phyloP scores from a whole-genome alignment of 2,797 vertebrate genomes.

The Pseudomugil tenellus region DNA sequence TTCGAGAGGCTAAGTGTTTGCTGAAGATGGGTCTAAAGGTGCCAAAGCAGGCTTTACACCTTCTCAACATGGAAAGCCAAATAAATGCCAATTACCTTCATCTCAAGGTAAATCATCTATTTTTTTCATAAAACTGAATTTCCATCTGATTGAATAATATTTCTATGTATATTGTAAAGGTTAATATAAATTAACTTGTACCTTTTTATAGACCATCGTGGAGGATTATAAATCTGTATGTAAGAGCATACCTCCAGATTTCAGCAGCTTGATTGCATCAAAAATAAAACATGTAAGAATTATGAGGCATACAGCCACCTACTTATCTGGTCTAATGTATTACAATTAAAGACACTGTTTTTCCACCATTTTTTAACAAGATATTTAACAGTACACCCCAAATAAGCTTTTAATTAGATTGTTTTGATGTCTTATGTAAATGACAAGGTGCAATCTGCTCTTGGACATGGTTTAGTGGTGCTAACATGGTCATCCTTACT shows the following conservation, averaged over 20 bases:
- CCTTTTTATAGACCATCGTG: slow-evolving; percentile 78
- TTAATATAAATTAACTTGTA: slow-evolving; percentile 19
- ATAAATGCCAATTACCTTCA: slow-evolving; percentile 73
- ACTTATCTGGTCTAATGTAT: too few relatives aligned
- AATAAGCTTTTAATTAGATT: neutral
- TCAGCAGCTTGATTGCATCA: slow-evolving; percentile 80
- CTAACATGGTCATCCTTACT: slow-evolving; percentile 87
- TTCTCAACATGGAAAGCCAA: slow-evolving; percentile 79
- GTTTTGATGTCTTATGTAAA: slow-evolving; percentile 7
- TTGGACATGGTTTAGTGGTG: slow-evolving; percentile 82
- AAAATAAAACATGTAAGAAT: slow-evolving; percentile 82
- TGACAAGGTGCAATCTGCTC: slow-evolving; percentile 79
- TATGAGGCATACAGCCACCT: neutral
- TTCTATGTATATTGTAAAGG: neutral
- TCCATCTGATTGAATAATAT: neutral
- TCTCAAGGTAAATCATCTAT: slow-evolving; percentile 78
- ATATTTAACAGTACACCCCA: neutral
- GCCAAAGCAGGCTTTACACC: slow-evolving; percentile 78
- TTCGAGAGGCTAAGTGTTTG: slow-evolving; percentile 86
- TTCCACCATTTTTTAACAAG: neutral
- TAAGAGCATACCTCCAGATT: slow-evolving; percentile 76
- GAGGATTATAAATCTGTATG: slow-evolving; percentile 80
- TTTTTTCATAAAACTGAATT: slow-evolving; percentile 1
- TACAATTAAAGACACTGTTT: too few relatives aligned
- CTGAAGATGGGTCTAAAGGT: slow-evolving; percentile 83